A percentile compares a stretch with the other conserved stretches of the same genome.
phyloP scores from a whole-genome alignment of 1,140 invertebrate genomes.

The Elysia chlorotica region DNA sequence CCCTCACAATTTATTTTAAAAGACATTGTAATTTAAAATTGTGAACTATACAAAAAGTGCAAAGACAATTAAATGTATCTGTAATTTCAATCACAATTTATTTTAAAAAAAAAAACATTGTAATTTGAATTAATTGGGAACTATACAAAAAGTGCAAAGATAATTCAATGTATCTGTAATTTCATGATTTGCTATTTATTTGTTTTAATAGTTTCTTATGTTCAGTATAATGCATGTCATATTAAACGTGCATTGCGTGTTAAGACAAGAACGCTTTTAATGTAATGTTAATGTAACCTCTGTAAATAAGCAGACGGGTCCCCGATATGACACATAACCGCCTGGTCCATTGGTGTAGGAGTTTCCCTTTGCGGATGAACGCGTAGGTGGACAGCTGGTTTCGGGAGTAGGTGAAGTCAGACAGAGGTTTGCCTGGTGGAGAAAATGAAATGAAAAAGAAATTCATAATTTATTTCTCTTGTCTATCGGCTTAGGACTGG shows the following conservation, averaged over 20 bases:
- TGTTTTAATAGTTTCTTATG: too few species aligned
- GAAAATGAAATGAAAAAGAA: neutral
- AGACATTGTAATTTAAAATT: too few species aligned
- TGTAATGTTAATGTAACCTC: too few species aligned
- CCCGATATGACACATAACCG: conserved; percentile 58
- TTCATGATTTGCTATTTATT: neutral
- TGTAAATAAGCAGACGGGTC: conserved; percentile 57
- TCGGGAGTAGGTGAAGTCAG: conserved; percentile 56
- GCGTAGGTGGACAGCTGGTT: conserved; percentile 51
- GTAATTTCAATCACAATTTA: too few species aligned
- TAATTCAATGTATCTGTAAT: too few species aligned
- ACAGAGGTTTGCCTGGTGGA: conserved; percentile 56
- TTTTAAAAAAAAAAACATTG: neutral
- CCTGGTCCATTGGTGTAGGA: conserved; percentile 57
- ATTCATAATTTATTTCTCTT: neutral
- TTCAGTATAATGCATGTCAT: neutral
- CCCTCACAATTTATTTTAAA: too few species aligned
- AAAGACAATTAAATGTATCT: too few species aligned
- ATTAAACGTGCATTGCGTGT: conserved; percentile 3
- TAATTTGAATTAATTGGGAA: neutral
- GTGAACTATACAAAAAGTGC: too few species aligned
- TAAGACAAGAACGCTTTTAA: too few species aligned
- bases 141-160: neutral
- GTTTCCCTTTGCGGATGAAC: conserved; percentile 55
- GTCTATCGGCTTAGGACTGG: neutral